Conservation (phyloP, 2,797 vertebrate species). For the Poecilia velifera region DNA sequence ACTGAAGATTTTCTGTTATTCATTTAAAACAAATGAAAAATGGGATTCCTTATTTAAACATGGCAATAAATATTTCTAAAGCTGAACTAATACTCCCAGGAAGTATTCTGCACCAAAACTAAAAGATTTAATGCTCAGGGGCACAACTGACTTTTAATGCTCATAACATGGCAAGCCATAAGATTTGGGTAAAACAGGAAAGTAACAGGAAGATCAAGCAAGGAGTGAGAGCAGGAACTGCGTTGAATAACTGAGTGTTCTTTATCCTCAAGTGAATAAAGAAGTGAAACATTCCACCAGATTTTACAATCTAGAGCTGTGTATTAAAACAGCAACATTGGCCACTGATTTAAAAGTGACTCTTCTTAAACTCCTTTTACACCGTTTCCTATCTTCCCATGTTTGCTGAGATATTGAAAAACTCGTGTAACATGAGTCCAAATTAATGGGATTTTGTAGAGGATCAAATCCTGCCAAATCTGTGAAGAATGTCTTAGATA, state of each 20-base stretch:
- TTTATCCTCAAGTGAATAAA: too few species aligned
- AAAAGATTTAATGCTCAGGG: not conserved
- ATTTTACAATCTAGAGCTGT: too few species aligned
- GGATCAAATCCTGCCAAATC: not conserved
- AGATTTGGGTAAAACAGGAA: not conserved
- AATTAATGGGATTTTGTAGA: not conserved
- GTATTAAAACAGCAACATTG: too few species aligned
- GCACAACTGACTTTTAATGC: not conserved
- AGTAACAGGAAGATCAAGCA: too few species aligned
- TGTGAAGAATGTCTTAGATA: not conserved
- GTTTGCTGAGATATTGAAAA: not conserved
- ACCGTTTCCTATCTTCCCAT: not conserved
- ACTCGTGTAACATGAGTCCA: not conserved
- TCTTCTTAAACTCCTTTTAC: not conserved
- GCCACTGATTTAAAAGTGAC: too few species aligned
- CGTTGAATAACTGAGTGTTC: too few species aligned
- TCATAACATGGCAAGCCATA: not conserved
- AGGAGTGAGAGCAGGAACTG: too few species aligned
- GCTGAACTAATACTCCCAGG: not conserved
- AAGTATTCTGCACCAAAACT: not conserved
- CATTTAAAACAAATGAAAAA: not conserved
- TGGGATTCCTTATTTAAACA: not conserved
- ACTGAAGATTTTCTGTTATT: not conserved
- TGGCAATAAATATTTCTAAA: not conserved
- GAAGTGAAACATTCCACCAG: too few species aligned